These are phyloP conservation scores for Clarias gariepinus DNA, from an alignment of 2,113 vertebrate genomes.

Conservation along the genomic window DNA sequence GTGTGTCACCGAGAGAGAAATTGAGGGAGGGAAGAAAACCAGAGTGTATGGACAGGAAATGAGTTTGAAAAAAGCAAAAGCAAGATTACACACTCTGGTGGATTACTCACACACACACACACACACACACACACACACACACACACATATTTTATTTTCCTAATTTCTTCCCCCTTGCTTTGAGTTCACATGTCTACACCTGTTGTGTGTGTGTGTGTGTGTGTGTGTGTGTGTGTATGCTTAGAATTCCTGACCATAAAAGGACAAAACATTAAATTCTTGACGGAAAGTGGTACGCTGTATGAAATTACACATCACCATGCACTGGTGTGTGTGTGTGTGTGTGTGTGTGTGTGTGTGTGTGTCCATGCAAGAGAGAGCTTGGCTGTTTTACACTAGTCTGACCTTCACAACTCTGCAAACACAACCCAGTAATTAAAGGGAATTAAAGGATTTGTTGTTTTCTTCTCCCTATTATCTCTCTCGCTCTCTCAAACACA, in stretches of 20 bases:
- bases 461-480: background rate
- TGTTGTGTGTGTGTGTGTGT: conserved; percentile 2
- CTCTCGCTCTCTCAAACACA: background rate
- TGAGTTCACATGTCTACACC: background rate
- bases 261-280: background rate
- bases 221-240: background rate
- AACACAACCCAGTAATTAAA: conserved; percentile 18
- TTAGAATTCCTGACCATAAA: conserved; percentile 16
- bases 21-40: background rate
- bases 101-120: conserved; percentile 16
- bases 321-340: conserved; percentile 14
- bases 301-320: background rate
- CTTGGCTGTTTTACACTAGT: background rate
- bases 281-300: background rate
- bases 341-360: conserved; percentile 15
- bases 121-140: conserved; percentile 26
- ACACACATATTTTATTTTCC: conserved; percentile 12
- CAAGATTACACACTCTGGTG: conserved; percentile 28
- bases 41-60: conserved; percentile 17
- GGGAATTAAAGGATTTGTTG: conserved; percentile 6
- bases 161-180: background rate
- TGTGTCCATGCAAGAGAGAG: background rate
- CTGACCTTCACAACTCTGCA: conserved; percentile 12
- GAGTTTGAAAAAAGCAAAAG: conserved; percentile 31
- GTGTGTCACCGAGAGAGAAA: conserved; percentile 21